These are phyloP conservation scores for Hedya salicella DNA, from an alignment of 2,888 invertebrate species.

Conservation along the genomic window DNA sequence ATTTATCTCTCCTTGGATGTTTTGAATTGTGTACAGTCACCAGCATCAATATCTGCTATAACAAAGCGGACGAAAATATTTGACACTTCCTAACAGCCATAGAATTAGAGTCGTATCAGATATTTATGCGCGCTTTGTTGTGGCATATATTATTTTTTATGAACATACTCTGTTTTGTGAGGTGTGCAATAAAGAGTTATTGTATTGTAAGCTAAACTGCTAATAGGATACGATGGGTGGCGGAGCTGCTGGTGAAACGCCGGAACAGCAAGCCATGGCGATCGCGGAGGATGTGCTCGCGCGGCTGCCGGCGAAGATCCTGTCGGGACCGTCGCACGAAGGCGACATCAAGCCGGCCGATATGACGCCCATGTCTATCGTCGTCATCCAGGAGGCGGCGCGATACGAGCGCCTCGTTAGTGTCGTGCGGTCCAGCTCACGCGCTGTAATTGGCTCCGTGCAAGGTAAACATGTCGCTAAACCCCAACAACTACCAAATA, in stretches of 20 bases:
- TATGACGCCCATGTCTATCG: conserved; percentile 97
- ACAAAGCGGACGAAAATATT: too few species aligned
- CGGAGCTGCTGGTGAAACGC: conserved; percentile 87
- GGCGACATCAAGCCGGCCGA: conserved; percentile 90
- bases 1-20: too few species aligned
- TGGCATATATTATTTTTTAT: too few species aligned
- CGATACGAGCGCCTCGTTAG: conserved; percentile 90
- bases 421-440: conserved; percentile 90
- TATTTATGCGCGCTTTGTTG: too few species aligned
- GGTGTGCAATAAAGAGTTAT: too few species aligned
- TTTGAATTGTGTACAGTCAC: too few species aligned
- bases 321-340: conserved; percentile 87
- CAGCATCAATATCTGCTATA: too few species aligned
- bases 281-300: conserved; percentile 91
- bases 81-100: too few species aligned
- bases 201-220: too few species aligned
- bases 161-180: too few species aligned
- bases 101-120: too few species aligned
- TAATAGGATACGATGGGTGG: conserved; percentile 86
- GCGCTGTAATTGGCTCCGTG: conserved; percentile 93
- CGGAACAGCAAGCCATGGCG: conserved; percentile 91
- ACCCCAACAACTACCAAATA: too few species aligned
- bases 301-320: conserved; percentile 89
- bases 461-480: conserved; percentile 86
- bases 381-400: conserved; percentile 94